phyloP scores from a whole-genome alignment of 2,888 invertebrate genomes.

The Philopedon plagiatum region DNA sequence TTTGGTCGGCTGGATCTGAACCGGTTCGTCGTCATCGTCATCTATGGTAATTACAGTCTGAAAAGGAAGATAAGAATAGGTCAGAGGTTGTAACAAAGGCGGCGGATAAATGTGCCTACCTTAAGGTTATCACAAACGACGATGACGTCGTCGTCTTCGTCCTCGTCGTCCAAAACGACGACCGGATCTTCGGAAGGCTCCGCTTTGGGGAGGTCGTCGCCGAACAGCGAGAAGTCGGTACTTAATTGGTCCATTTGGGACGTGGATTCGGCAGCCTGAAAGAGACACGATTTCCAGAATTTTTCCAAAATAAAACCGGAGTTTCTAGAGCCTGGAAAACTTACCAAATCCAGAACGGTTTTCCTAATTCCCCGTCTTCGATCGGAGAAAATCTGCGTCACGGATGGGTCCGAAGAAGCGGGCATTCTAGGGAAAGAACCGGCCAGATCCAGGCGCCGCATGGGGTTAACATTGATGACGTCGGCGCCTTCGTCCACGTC shows the following conservation, averaged over 20 bases:
- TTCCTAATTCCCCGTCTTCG: background rate
- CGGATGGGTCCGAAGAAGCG: background rate
- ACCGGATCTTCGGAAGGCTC: background rate
- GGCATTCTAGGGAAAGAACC: background rate
- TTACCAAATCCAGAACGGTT: slow-evolving; percentile 2
- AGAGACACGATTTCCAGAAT: background rate
- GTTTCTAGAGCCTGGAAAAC: too few relatives aligned
- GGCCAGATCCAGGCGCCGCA: background rate
- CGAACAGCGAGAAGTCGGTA: background rate
- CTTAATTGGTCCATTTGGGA: background rate
- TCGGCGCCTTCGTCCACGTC: background rate
- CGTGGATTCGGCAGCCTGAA: background rate
- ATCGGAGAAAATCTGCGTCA: background rate
- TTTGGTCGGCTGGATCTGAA: background rate
- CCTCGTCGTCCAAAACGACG: slow-evolving; percentile 20
- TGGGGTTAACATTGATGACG: background rate
- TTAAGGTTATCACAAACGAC: slow-evolving; percentile 13
- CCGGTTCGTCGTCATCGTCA: background rate
- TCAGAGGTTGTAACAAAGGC: background rate
- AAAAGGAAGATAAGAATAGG: background rate
- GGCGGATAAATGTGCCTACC: too few relatives aligned
- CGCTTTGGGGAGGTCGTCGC: background rate
- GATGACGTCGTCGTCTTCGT: slow-evolving; percentile 17
- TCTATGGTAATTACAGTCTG: slow-evolving; percentile 12
- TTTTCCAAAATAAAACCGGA: too few relatives aligned